Evolutionary conservation across 2,888 invertebrate species (phyloP).

Genomic region (Scaptomyza polygonia): DNA sequence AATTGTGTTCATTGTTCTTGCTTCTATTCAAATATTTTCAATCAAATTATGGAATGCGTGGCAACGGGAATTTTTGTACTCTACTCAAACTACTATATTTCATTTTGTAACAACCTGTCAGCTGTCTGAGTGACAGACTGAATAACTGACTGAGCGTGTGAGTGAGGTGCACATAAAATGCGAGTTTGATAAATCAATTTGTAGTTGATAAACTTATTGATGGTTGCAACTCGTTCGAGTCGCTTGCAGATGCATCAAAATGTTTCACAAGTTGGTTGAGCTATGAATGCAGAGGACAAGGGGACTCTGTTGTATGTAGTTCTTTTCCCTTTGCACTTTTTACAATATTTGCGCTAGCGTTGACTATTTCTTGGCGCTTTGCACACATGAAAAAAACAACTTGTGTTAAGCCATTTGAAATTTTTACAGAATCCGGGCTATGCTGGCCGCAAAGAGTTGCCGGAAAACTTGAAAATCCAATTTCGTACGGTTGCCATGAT

Average conservation of each 20-base stretch:
- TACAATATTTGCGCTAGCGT: slow-evolving; percentile 47
- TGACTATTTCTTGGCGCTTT: slow-evolving; percentile 42
- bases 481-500: slow-evolving; percentile 99
- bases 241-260: slow-evolving; percentile 51
- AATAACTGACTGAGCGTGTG: slow-evolving; percentile 1
- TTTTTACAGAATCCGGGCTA: slow-evolving; percentile 95
- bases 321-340: not conserved
- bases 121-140: slow-evolving; percentile 6
- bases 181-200: slow-evolving; percentile 63
- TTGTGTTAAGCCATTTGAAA: slow-evolving; percentile 18
- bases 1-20: not conserved
- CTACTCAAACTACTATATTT: slow-evolving; percentile 9
- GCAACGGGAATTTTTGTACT: not conserved
- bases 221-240: slow-evolving; percentile 34
- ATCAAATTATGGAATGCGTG: slow-evolving; percentile 22
- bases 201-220: slow-evolving; percentile 60
- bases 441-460: slow-evolving; percentile 97
- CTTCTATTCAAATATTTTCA: slow-evolving; percentile 23
- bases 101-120: slow-evolving; percentile 9
- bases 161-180: slow-evolving; percentile 27
- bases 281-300: slow-evolving; percentile 1
- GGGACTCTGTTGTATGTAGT: slow-evolving; percentile 8
- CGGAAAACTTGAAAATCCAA: slow-evolving; percentile 98
- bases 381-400: slow-evolving; percentile 9
- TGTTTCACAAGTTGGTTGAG: slow-evolving; percentile 18